Evolutionary conservation across 2,113 vertebrate genomes (phyloP).

Genomic region (Tetrax tetrax): DNA sequence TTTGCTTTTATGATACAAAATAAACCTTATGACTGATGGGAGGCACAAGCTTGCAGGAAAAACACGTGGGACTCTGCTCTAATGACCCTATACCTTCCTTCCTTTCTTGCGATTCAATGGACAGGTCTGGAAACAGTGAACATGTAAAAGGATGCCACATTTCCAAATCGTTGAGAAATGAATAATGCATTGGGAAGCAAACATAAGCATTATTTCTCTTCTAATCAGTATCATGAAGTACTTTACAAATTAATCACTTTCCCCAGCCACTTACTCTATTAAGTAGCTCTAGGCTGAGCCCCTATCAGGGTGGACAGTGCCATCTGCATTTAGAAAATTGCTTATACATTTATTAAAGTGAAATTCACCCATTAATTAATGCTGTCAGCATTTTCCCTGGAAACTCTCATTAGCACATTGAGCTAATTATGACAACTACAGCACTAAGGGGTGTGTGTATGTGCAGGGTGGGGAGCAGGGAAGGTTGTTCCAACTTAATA

Average conservation of each 20-base stretch:
- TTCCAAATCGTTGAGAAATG: conserved; percentile 15
- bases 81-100: background rate
- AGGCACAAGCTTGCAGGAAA: background rate
- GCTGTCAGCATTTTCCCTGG: conserved; percentile 82
- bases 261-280: conserved; percentile 88
- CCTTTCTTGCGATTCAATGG: background rate
- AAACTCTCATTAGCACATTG: conserved; percentile 84
- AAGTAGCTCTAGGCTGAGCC: conserved; percentile 87
- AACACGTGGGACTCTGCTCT: background rate
- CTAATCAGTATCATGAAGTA: conserved; percentile 84
- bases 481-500: background rate
- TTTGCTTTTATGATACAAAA: background rate
- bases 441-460: background rate
- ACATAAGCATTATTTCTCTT: conserved; percentile 61
- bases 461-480: background rate
- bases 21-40: background rate
- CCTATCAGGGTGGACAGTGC: conserved; percentile 83
- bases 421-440: conserved; percentile 88
- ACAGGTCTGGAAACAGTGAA: background rate
- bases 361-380: conserved; percentile 96
- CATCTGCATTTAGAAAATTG: conserved; percentile 96
- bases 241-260: conserved; percentile 94
- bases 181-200: conserved; percentile 69
- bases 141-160: background rate
- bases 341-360: conserved; percentile 94